Evolutionary conservation across 2,113 vertebrate species (phyloP), one percentile per base, ranked within the genome.

Genomic region (Tachuris rubrigastra): DNA sequence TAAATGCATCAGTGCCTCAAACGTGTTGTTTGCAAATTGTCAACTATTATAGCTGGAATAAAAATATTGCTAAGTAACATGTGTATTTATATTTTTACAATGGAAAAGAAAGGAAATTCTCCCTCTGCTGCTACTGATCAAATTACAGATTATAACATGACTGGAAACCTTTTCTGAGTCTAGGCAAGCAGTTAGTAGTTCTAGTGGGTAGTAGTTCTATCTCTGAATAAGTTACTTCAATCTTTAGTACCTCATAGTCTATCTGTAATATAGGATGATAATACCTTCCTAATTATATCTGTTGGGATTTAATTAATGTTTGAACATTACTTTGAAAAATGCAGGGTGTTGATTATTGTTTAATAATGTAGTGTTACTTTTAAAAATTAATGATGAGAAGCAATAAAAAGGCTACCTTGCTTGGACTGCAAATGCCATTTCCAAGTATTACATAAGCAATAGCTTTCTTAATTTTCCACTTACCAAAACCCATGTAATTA

Each of bases 61-160:
- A 96, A 96, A 96, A 92, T 71, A 95, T 68, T 72, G 12, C 66
- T 35, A 80, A 84, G 76, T 96, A 92, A 96, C 96, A 95, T 87
- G 68, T 95, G 66, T 93, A 85, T 97, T 97, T 95, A 67, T 95
- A 73, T 89, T 96, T 97, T 97, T 96, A 96, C 93, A 96, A 81
- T 94, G 95, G 89, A 89, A 95, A 91, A 94, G 93, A 87, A 97
- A 92, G 94, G 80, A 97, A 94, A 92, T 96, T 94, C 97, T 94
- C 76, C 68, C 35, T 92, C 93, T 92, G 91, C 88, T 96, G 93
- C 92, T 96, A 63, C 87, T 84, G 72, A 95, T 97, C 80, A 82
- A 96, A 97, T 97, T 94, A 67, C 62, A 80, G 92, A 92, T 63
- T 96, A 46, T 73, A 96, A 91, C 85, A 19, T 88, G 90, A 97